A percentile compares a stretch with the other conserved stretches of the same genome.
These are phyloP conservation scores for Dascyllus trimaculatus DNA, from an alignment of 2,113 vertebrate species.

Conservation along the genomic window DNA sequence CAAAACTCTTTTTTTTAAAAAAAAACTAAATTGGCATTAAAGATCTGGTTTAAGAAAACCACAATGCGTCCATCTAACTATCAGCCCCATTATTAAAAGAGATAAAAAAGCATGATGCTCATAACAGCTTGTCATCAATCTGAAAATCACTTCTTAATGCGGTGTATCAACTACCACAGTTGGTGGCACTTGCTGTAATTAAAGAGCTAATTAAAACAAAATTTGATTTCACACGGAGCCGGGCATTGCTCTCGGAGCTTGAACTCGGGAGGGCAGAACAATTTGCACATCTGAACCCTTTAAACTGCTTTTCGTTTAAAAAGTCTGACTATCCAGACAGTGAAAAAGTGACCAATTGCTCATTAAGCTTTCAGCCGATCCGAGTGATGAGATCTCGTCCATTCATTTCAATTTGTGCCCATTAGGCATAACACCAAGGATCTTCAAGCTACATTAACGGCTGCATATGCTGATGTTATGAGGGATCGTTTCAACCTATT, in stretches of 20 bases:
- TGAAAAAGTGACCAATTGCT: constrained; percentile 43
- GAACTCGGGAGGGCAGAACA: constrained; percentile 33
- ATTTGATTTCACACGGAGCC: constrained; percentile 51
- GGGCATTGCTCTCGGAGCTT: constrained; percentile 23
- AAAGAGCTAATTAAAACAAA: constrained; percentile 61
- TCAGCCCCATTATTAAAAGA: constrained; percentile 17
- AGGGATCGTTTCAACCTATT: constrained; percentile 75
- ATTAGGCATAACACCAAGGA: constrained; percentile 76
- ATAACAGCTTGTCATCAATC: constrained; percentile 49
- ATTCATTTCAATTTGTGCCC: constrained; percentile 76
- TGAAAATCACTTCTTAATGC: constrained; percentile 49
- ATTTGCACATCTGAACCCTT: constrained; percentile 49
- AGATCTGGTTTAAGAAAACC: not conserved
- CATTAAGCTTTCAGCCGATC: constrained; percentile 52
- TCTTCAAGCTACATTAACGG: constrained; percentile 78
- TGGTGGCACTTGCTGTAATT: constrained; percentile 59
- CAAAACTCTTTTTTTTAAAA: constrained; percentile 4
- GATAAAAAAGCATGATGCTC: constrained; percentile 29
- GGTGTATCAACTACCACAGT: constrained; percentile 39
- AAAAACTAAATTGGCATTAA: constrained; percentile 9
- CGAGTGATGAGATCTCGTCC: constrained; percentile 58
- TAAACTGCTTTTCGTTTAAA: constrained; percentile 33
- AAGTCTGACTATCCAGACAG: constrained; percentile 24
- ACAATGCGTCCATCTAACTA: constrained; percentile 27
- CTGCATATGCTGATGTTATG: constrained; percentile 69